A percentile compares a stretch with the other conserved stretches of the same genome.
Conservation (phyloP, 1,140 invertebrate species). For the Aricia agestis region DNA sequence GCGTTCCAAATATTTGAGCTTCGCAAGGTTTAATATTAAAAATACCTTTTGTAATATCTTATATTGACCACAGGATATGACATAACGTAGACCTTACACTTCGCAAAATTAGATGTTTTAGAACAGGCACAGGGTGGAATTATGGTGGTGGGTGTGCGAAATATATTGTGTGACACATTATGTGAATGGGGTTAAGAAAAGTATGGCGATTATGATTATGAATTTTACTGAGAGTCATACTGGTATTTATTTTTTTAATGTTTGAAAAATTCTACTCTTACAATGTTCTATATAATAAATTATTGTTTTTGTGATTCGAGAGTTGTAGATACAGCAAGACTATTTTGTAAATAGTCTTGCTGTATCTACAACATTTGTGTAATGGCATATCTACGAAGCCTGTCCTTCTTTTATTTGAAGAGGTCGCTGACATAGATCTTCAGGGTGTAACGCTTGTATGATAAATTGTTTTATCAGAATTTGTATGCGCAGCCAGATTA, state of each 20-base stretch:
- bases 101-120: too few species aligned
- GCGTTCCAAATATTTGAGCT: conserved; percentile 33
- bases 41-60: conserved; percentile 25
- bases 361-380: not conserved
- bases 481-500: not conserved
- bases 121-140: too few species aligned
- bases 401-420: conserved; percentile 14
- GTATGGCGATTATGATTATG: too few species aligned
- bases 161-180: too few species aligned
- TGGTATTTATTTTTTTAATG: too few species aligned
- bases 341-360: not conserved
- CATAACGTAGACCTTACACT: not conserved
- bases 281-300: too few species aligned
- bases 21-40: conserved; percentile 27
- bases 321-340: too few species aligned
- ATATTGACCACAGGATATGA: not conserved
- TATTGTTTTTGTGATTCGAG: too few species aligned
- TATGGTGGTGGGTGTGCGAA: too few species aligned
- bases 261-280: too few species aligned
- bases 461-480: conserved; percentile 3
- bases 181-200: too few species aligned
- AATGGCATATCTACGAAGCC: not conserved
- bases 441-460: not conserved
- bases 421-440: not conserved
- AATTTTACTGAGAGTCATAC: too few species aligned